Base-by-base conservation (phyloP, 2,888 invertebrate genomes). In the Stegana nigrithorax region DNA sequence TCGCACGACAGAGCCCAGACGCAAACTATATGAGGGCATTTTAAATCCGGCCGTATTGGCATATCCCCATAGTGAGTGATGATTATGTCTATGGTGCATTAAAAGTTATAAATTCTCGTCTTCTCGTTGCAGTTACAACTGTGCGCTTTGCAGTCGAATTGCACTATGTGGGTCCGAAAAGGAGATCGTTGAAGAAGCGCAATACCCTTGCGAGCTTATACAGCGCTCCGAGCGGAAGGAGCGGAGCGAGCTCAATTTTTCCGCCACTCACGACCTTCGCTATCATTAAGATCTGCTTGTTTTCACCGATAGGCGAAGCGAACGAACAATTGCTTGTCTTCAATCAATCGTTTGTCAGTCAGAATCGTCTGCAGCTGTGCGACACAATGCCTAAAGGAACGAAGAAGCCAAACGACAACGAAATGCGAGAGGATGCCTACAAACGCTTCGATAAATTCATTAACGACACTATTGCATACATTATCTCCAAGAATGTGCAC, bases 21-120 rank as follows among this genome's bases (percentile, higher is more conserved):
- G 65, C 3, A 70, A 76, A 55, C 17, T 82, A 8, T 71, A 80
- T 23, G 68, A 74, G 4, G 82, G 81, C 12, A 47, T 64, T 21
- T 23, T 81, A 3, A 76, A 81, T 68, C 72, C 79, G 12, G 64
- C 73, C 0, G 63, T 82, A 42, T 65, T 82, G 53, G 53, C 72
- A 4, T 82, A 70, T 67, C 81, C 81, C 0, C 29, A 66, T 12
- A 73, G 81, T 80, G 39, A 60, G 68, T 23, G 12, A 14, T 17
- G 1, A 50, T n/a, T 50, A 10, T 26, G 5, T 8, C 23, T 25
- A 36, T 21, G 12, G 8, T 14, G 19, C 44, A 2, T 44, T 8
- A 19, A 32, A 14, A 1, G 8, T 27, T 8, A 19, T 2, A 21
- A 8, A 7, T 32, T 44, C 4, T 2, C 14, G n/a, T 10, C 1